Conservation (phyloP, 2,888 invertebrate species). For the Apamea sordens region DNA sequence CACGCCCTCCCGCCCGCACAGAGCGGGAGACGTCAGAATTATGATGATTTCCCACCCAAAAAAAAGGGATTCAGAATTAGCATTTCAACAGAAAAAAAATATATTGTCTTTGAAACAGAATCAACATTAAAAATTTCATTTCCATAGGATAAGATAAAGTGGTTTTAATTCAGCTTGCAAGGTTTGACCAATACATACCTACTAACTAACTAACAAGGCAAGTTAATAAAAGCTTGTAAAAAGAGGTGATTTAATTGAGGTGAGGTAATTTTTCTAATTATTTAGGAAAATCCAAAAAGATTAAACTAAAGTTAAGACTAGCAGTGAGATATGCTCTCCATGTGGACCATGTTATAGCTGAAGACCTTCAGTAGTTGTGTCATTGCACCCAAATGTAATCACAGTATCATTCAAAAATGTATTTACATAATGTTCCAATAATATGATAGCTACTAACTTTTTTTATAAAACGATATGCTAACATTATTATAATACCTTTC, state of each 20-base stretch:
- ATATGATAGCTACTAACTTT: background rate
- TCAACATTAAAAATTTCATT: too few species aligned
- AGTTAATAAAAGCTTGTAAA: too few species aligned
- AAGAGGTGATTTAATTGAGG: too few species aligned
- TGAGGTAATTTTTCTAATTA: background rate
- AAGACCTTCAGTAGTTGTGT: background rate
- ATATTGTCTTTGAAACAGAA: background rate
- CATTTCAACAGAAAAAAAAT: background rate
- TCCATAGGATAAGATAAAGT: background rate
- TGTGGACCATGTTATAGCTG: background rate
- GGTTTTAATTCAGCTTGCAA: too few species aligned
- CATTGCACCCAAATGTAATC: conserved; percentile 2
- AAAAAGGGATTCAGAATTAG: background rate
- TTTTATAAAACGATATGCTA: conserved; percentile 2
- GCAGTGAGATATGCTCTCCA: background rate
- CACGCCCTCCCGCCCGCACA: too few species aligned
- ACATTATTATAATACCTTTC: background rate
- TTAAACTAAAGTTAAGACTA: background rate
- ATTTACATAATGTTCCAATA: conserved; percentile 26
- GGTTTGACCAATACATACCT: too few species aligned
- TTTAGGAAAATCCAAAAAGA: background rate
- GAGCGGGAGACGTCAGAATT: too few species aligned
- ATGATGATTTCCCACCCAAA: too few species aligned
- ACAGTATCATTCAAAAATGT: background rate
- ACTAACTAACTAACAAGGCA: too few species aligned